Percentiles rank a stretch among this genome's conserved stretches.
These are phyloP conservation scores for Volucella zonaria DNA, from an alignment of 2,888 invertebrate genomes.

Conservation along the genomic window DNA sequence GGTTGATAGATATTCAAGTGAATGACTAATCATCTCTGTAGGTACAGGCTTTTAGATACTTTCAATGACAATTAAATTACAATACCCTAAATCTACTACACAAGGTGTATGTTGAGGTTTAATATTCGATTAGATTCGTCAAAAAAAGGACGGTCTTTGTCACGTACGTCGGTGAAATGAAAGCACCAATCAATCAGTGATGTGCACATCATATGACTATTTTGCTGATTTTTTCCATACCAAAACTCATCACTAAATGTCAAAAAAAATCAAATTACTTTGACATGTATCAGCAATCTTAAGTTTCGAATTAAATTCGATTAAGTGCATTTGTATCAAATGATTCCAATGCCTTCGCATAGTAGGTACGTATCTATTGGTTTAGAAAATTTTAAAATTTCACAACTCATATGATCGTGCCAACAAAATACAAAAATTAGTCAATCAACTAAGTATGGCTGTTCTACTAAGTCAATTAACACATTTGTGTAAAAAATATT, in stretches of 20 bases:
- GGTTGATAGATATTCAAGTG: no score
- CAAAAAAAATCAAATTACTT: no score
- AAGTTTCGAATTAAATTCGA: not conserved
- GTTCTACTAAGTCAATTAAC: conserved; percentile 60
- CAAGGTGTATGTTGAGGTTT: conserved; percentile 26
- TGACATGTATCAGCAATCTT: no score
- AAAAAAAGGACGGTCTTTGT: not conserved
- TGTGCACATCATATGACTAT: not conserved
- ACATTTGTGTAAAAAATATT: conserved; percentile 42
- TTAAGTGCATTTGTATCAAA: not conserved
- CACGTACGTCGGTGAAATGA: conserved; percentile 24
- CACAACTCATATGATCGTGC: conserved; percentile 19
- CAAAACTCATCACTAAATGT: no score
- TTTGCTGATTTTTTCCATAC: no score
- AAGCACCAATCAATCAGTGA: conserved; percentile 54
- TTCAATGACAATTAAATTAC: not conserved
- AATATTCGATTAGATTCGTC: conserved; percentile 28
- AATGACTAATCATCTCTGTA: no score
- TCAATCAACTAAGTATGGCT: conserved; percentile 24
- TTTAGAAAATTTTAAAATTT: conserved; percentile 9
- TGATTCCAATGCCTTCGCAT: no score
- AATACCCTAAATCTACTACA: not conserved
- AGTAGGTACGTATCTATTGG: no score
- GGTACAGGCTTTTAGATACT: no score
- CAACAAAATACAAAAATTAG: not conserved